Evolutionary conservation across 2,797 vertebrate species (phyloP).

Genomic region (Phoeniculus purpureus): DNA sequence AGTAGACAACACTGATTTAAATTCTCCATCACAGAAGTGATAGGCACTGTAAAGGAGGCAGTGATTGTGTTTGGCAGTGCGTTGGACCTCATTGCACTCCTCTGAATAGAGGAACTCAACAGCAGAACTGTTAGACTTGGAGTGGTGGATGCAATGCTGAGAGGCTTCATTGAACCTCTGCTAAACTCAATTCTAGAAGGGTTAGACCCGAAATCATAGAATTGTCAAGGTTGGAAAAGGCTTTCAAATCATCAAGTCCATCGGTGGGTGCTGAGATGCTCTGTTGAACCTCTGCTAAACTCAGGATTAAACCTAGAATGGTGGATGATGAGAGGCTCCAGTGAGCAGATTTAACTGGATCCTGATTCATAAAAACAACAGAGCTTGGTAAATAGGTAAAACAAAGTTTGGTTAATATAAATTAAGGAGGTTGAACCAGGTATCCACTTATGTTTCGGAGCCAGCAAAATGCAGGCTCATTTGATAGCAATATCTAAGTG

Average conservation of each 20-base stretch:
- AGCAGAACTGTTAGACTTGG: neutral
- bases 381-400: neutral
- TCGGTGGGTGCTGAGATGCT: no score
- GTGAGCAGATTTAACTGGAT: neutral
- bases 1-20: neutral
- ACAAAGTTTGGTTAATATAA: neutral
- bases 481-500: accelerated
- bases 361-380: neutral
- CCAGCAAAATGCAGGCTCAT: neutral
- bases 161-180: neutral
- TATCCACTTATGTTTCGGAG: neutral
- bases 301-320: no score
- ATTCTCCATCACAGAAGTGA: neutral
- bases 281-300: no score
- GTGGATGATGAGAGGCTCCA: neutral
- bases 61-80: neutral
- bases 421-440: neutral
- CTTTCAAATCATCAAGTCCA: no score
- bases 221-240: no score
- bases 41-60: neutral
- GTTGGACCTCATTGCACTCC: neutral
- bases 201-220: no score
- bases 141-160: neutral
- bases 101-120: neutral
- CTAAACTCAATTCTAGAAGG: no score